Conservation (phyloP, 2,113 vertebrate species). For the Cyprinodon variegatus region DNA sequence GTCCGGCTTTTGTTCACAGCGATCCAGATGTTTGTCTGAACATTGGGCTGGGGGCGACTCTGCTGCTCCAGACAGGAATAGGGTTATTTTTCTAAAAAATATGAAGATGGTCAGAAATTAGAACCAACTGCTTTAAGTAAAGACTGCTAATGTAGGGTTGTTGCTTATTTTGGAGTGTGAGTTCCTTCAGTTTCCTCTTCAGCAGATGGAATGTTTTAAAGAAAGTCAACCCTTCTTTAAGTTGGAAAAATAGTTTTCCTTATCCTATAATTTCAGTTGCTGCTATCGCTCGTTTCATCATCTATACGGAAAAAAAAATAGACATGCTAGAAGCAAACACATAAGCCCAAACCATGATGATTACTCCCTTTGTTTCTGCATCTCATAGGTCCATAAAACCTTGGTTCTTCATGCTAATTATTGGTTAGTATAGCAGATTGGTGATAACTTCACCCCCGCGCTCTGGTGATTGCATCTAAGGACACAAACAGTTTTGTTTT, state of each 20-base stretch:
- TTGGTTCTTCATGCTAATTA: background rate
- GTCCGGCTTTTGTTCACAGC: conserved; percentile 21
- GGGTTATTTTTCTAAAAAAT: background rate
- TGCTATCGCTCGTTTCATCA: background rate
- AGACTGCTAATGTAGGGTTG: background rate
- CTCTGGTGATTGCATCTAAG: background rate
- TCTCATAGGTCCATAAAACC: background rate
- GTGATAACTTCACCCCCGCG: background rate
- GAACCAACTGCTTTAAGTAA: background rate
- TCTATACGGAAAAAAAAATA: no score
- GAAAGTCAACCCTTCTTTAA: no score
- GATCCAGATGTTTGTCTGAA: no score
- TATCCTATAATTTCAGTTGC: background rate
- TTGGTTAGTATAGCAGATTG: background rate
- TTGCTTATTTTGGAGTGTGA: background rate
- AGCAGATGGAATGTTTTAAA: background rate
- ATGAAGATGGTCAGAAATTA: background rate
- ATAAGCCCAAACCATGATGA: background rate
- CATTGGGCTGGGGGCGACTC: background rate
- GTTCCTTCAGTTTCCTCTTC: background rate
- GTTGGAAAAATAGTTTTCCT: background rate
- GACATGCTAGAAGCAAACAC: no score
- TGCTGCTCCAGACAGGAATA: background rate
- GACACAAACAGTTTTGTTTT: background rate
- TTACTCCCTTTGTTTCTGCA: background rate